Evolutionary conservation across 2,888 invertebrate species (phyloP).

Genomic region (Micoletzkya japonica): DNA sequence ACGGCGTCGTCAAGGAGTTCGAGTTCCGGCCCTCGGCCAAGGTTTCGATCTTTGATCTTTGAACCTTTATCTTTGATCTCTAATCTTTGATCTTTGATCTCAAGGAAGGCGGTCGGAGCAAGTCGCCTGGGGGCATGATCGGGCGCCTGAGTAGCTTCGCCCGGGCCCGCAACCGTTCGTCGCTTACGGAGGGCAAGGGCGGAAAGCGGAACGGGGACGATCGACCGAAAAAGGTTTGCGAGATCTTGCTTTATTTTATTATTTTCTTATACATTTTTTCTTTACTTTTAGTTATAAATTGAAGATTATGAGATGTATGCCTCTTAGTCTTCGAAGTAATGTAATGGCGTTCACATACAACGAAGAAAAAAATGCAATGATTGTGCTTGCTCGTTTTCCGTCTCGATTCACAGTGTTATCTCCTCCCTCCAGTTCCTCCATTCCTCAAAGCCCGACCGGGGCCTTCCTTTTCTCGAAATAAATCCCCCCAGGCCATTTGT

Average conservation of each 20-base stretch:
- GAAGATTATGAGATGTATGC: conserved; percentile 8
- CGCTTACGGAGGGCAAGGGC: conserved; percentile 47
- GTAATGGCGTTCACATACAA: no score
- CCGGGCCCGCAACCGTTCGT: conserved; percentile 54
- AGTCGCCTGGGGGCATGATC: conserved; percentile 62
- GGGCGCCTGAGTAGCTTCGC: conserved; percentile 58
- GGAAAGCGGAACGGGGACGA: conserved; percentile 30
- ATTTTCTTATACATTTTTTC: not conserved
- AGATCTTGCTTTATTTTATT: conserved; percentile 18
- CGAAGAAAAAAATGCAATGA: no score
- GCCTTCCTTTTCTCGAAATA: conserved; percentile 1
- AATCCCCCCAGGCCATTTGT: not conserved
- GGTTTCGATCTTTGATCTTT: no score
- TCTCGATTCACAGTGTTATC: not conserved
- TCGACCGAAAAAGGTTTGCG: conserved; percentile 34
- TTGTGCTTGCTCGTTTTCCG: conserved; percentile 11
- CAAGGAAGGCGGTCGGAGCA: conserved; percentile 47
- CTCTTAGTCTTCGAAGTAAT: no score
- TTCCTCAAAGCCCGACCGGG: no score
- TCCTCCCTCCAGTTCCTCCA: not conserved
- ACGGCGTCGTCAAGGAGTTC: conserved; percentile 43
- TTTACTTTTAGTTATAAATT: not conserved
- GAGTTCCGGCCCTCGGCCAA: conserved; percentile 55
- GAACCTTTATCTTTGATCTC: not conserved
- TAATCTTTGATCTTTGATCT: conserved; percentile 11